Evolutionary conservation across 2,888 invertebrate species (phyloP).

Genomic region (Ischnura elegans): DNA sequence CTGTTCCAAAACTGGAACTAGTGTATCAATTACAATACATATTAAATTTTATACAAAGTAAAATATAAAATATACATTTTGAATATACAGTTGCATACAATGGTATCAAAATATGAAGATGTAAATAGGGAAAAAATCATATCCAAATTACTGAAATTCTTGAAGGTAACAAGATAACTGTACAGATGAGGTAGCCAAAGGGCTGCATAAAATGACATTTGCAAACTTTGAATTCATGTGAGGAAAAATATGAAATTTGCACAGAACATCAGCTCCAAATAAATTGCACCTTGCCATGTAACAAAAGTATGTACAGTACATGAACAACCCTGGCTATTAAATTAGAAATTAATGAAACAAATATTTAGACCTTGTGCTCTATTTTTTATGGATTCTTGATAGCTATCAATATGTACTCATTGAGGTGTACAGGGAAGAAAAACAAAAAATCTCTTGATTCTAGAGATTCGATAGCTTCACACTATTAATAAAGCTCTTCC

Average conservation of each 20-base stretch:
- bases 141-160: neutral
- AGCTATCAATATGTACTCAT: neutral
- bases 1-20: neutral
- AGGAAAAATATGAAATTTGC: neutral
- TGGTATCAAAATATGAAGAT: constrained; percentile 15
- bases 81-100: neutral
- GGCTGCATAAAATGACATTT: constrained; percentile 4
- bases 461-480: neutral
- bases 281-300: neutral
- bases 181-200: constrained; percentile 20
- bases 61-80: constrained; percentile 26
- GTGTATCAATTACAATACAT: neutral
- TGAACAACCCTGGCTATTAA: neutral
- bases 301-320: neutral
- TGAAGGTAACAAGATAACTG: constrained; percentile 1
- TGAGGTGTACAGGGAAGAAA: neutral
- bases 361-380: neutral
- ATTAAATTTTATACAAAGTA: constrained; percentile 13
- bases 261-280: neutral
- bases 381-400: neutral
- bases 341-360: neutral
- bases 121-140: neutral
- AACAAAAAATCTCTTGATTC: neutral
- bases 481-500: constrained; percentile 6
- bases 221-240: neutral